phyloP scores from a whole-genome alignment of 2,888 invertebrate species.

The Yponomeuta sedellus region DNA sequence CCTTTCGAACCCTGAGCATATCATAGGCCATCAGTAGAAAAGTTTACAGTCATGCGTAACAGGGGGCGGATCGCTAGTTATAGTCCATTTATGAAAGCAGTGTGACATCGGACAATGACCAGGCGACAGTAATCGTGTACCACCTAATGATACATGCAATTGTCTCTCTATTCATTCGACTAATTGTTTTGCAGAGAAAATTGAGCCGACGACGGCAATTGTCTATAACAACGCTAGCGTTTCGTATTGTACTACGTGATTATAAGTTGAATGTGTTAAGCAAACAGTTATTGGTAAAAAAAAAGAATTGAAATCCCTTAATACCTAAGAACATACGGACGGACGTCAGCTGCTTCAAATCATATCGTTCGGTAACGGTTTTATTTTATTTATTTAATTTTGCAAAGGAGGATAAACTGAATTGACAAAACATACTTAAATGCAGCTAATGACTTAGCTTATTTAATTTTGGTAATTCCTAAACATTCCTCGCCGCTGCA shows the following conservation, averaged over 20 bases:
- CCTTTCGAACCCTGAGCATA: too few species aligned
- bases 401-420: too few species aligned
- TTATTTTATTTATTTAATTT: too few species aligned
- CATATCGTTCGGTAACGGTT: too few species aligned
- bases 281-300: neutral
- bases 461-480: too few species aligned
- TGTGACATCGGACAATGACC: neutral
- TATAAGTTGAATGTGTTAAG: too few species aligned
- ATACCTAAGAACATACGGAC: too few species aligned
- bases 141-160: neutral
- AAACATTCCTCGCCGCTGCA: too few species aligned
- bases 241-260: neutral
- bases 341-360: too few species aligned
- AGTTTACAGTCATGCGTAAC: neutral
- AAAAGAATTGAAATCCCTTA: too few species aligned
- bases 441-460: too few species aligned
- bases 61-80: neutral
- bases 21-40: neutral
- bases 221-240: neutral
- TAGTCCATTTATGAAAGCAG: neutral
- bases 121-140: neutral
- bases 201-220: neutral
- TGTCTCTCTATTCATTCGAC: neutral
- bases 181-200: neutral
- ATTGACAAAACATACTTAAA: too few species aligned